Evolutionary conservation across 2,113 vertebrate species (phyloP).

Genomic region (Tetrao urogallus): DNA sequence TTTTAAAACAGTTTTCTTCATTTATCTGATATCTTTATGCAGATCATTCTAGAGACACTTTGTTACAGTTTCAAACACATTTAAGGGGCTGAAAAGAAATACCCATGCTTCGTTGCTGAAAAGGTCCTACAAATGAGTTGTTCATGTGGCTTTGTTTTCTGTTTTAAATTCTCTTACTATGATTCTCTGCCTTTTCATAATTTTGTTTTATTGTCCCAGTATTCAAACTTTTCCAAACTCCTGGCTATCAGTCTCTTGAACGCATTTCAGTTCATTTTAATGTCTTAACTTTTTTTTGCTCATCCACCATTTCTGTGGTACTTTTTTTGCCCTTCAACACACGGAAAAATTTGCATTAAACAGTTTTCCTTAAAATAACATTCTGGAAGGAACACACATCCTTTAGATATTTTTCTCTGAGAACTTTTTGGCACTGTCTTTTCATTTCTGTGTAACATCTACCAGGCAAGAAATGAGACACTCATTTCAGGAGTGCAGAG

Average conservation of each 20-base stretch:
- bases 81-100: not conserved
- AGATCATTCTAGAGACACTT: not conserved
- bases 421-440: not conserved
- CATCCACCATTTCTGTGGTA: not conserved
- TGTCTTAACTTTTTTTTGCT: not conserved
- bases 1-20: not conserved
- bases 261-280: not conserved
- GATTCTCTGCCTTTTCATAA: not conserved
- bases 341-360: not conserved
- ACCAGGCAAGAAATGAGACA: conserved; percentile 13
- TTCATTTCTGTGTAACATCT: conserved; percentile 1
- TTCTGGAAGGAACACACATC: not conserved
- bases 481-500: not conserved
- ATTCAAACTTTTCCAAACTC: not conserved
- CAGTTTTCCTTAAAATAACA: not conserved
- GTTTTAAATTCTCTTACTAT: not conserved
- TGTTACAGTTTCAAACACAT: not conserved
- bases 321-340: not conserved
- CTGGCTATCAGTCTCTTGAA: not conserved
- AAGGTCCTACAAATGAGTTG: not conserved
- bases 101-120: not conserved
- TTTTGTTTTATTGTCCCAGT: not conserved
- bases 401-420: conserved; percentile 7
- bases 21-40: not conserved
- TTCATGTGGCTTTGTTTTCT: not conserved